phyloP scores from a whole-genome alignment of 2,113 vertebrate genomes.

The Azemiops feae region DNA sequence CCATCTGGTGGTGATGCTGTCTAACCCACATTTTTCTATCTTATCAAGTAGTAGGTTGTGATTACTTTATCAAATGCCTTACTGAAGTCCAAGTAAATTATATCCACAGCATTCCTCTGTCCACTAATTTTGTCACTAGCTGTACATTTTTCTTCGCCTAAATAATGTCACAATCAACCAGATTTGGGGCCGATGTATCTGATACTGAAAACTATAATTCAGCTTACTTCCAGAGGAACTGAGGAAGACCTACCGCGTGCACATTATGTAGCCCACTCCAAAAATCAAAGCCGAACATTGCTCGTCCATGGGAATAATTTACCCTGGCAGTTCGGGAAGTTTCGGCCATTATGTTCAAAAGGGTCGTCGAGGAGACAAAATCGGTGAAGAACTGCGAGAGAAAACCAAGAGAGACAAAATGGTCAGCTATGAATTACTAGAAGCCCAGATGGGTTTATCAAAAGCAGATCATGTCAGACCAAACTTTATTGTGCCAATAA shows the following conservation, averaged over 20 bases:
- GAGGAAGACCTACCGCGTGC: constrained; percentile 86
- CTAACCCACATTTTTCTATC: too few species aligned
- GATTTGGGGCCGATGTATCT: not conserved
- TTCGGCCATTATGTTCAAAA: constrained; percentile 87
- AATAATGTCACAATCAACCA: not conserved
- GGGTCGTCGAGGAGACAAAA: constrained; percentile 94
- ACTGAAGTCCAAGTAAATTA: too few species aligned
- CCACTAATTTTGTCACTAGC: too few species aligned
- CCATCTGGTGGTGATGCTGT: too few species aligned
- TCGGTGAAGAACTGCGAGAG: constrained; percentile 85
- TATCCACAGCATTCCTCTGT: too few species aligned
- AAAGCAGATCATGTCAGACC: not conserved
- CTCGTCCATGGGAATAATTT: constrained; percentile 98
- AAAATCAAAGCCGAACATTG: constrained; percentile 98
- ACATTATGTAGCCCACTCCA: constrained; percentile 99
- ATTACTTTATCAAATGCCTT: too few species aligned
- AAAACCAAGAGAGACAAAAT: not conserved
- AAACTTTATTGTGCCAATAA: not conserved
- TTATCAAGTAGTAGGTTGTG: too few species aligned
- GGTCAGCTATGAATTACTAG: not conserved
- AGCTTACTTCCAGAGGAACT: not conserved
- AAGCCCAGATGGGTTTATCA: not conserved
- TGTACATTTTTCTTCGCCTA: too few species aligned
- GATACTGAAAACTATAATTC: not conserved
- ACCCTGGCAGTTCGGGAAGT: constrained; percentile 86